phyloP scores from a whole-genome alignment of 2,113 vertebrate genomes.

The Lophius piscatorius region DNA sequence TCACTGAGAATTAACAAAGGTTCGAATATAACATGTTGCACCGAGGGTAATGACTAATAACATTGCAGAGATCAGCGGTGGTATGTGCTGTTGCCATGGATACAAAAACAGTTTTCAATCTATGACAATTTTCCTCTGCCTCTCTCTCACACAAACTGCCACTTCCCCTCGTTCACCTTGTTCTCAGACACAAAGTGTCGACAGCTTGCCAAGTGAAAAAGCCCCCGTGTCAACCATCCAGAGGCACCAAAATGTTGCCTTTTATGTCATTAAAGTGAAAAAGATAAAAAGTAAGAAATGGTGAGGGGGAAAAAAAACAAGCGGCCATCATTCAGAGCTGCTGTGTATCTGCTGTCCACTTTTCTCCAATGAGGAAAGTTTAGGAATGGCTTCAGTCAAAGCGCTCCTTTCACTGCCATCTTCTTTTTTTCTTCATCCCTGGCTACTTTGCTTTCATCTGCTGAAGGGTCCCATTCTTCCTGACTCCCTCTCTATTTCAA shows the following conservation, averaged over 20 bases:
- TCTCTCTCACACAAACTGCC: neutral
- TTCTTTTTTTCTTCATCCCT: slow-evolving; percentile 1
- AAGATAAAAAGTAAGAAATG: slow-evolving; percentile 51
- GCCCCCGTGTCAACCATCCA: slow-evolving; percentile 40
- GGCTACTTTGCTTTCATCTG: slow-evolving; percentile 52
- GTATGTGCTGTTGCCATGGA: slow-evolving; percentile 70
- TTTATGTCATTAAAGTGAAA: slow-evolving; percentile 47
- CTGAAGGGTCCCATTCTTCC: slow-evolving; percentile 65
- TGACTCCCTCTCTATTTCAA: slow-evolving; percentile 58
- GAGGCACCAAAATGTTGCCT: slow-evolving; percentile 50
- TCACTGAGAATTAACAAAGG: slow-evolving; percentile 60
- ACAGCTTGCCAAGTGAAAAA: slow-evolving; percentile 70
- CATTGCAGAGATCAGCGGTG: slow-evolving; percentile 62
- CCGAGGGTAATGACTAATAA: slow-evolving; percentile 70
- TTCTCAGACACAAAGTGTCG: slow-evolving; percentile 41
- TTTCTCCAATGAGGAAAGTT: slow-evolving; percentile 52
- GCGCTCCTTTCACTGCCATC: slow-evolving; percentile 47
- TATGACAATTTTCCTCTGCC: slow-evolving; percentile 38
- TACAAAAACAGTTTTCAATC: slow-evolving; percentile 61
- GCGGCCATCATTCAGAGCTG: slow-evolving; percentile 26
- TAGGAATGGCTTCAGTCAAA: slow-evolving; percentile 59
- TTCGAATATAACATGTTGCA: slow-evolving; percentile 62
- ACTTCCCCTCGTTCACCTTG: slow-evolving; percentile 29
- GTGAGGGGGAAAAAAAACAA: neutral
- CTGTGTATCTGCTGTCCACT: slow-evolving; percentile 61